Percentiles rank a stretch among this genome's conserved stretches.
phyloP scores from a whole-genome alignment of 1,140 invertebrate genomes.

The Drosophila sulfurigaster region DNA sequence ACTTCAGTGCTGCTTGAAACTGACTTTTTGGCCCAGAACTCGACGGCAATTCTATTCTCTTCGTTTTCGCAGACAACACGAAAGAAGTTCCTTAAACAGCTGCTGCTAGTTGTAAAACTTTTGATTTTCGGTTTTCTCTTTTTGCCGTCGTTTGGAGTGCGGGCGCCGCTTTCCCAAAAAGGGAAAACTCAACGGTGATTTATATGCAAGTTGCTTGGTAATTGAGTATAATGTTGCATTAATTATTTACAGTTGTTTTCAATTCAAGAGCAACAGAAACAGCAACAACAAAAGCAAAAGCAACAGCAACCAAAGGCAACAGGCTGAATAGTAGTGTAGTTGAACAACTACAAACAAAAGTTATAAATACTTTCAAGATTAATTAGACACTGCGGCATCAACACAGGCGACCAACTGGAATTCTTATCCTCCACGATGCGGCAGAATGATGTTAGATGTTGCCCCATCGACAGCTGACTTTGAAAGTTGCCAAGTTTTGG shows the following conservation, averaged over 20 bases:
- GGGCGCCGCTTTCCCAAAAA: conserved; percentile 9
- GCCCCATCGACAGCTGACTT: conserved; percentile 52
- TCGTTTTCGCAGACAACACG: not conserved
- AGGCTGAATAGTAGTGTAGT: conserved; percentile 7
- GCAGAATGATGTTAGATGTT: not conserved
- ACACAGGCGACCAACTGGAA: conserved; percentile 15
- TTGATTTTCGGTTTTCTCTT: conserved; percentile 55
- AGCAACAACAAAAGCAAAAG: conserved; percentile 15
- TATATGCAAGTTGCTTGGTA: conserved; percentile 74
- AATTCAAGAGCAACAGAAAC: conserved; percentile 49
- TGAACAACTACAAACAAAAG: conserved; percentile 67
- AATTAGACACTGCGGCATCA: conserved; percentile 58
- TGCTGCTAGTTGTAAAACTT: conserved; percentile 66
- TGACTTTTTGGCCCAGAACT: conserved; percentile 28
- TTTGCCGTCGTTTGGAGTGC: conserved; percentile 30
- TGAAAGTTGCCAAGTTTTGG: conserved; percentile 61
- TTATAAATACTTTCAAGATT: conserved; percentile 80
- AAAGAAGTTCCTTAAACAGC: conserved; percentile 56
- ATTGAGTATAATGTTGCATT: conserved; percentile 82
- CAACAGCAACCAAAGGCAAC: conserved; percentile 14
- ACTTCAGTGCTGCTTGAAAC: conserved; percentile 26
- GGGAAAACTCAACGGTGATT: conserved; percentile 49
- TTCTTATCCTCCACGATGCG: conserved; percentile 1
- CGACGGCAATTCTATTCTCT: conserved; percentile 6
- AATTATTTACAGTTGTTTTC: conserved; percentile 82